Evolutionary conservation across 2,113 vertebrate species (phyloP).

Genomic region (Zosterops hypoxanthus): DNA sequence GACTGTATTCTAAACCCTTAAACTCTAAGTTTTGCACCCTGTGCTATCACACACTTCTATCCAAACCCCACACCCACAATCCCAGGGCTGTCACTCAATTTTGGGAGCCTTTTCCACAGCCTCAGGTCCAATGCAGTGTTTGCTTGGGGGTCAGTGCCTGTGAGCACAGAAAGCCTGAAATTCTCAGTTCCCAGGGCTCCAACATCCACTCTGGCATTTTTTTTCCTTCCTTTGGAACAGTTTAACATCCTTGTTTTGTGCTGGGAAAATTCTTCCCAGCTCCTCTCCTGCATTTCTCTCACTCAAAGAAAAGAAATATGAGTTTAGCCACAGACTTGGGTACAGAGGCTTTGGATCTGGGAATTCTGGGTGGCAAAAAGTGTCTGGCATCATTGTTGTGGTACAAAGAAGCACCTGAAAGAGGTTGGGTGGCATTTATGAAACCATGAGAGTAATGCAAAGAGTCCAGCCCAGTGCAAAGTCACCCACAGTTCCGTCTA

Average conservation of each 20-base stretch:
- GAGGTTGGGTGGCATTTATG: neutral
- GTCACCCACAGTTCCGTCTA: neutral
- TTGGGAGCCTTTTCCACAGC: no score
- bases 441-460: neutral
- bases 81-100: no score
- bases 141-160: no score
- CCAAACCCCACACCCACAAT: no score
- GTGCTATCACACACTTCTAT: no score
- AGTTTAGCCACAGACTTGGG: neutral
- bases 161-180: no score
- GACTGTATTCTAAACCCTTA: no score
- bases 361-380: neutral
- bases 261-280: neutral
- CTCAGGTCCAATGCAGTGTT: no score
- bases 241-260: neutral
- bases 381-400: accelerated
- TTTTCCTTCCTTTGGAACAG: neutral
- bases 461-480: neutral
- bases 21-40: no score
- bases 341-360: neutral
- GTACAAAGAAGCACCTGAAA: neutral
- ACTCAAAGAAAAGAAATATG: neutral
- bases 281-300: neutral
- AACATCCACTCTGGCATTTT: neutral
- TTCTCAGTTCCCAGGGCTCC: no score